Conservation (phyloP, 2,113 vertebrate species). For the Leptobrachium ailaonicum region DNA sequence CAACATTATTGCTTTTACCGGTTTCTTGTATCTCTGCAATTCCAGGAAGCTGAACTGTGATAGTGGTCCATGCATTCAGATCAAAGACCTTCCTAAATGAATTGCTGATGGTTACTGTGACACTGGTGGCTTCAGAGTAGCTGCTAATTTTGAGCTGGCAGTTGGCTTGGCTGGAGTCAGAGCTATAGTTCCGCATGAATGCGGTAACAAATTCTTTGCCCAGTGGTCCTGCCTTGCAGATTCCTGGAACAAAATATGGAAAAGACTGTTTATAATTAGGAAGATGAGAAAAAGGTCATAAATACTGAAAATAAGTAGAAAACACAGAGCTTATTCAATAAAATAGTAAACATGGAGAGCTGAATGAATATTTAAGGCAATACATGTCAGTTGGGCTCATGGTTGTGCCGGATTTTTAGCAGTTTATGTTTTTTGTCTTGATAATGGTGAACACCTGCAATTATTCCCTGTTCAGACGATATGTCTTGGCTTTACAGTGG, state of each 20-base stretch:
- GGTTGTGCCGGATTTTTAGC: too few relatives aligned
- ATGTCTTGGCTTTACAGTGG: too few relatives aligned
- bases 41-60: constrained; percentile 52
- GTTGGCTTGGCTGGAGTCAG: constrained; percentile 13
- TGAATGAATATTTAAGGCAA: too few relatives aligned
- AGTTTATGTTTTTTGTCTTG: too few relatives aligned
- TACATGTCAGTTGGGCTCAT: too few relatives aligned
- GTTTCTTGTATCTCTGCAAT: constrained; percentile 54
- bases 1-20: constrained; percentile 53
- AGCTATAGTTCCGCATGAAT: constrained; percentile 73
- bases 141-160: constrained; percentile 66
- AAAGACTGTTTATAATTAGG: too few relatives aligned
- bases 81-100: constrained; percentile 52
- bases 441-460: too few relatives aligned
- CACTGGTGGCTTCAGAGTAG: constrained; percentile 50
- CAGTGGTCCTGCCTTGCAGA: constrained; percentile 18
- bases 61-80: constrained; percentile 45
- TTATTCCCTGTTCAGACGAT: too few relatives aligned
- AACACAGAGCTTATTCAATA: too few relatives aligned
- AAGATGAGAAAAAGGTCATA: background rate
- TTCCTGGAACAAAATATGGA: background rate
- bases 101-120: constrained; percentile 55
- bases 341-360: too few relatives aligned
- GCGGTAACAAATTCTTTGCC: constrained; percentile 71
- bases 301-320: too few relatives aligned